Base-by-base conservation (phyloP, 2,888 invertebrate genomes). In the Drosophila mimetica region DNA sequence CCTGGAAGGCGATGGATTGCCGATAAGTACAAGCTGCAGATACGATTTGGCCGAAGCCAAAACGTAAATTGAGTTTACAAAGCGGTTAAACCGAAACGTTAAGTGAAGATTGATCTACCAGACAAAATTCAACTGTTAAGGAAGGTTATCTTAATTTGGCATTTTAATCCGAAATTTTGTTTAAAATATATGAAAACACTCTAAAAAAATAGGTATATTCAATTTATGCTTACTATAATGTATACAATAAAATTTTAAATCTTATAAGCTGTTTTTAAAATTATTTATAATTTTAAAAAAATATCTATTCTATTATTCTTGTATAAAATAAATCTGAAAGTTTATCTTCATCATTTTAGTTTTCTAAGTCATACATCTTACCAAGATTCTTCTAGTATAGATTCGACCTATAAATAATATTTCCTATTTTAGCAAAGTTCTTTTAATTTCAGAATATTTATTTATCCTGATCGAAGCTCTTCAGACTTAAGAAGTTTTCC, bases 61-160 rank as follows among this genome's bases (percentile, higher is more conserved):
- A 75, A 50, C 22, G 61, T 42, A 77, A 83, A 83, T 79, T 79
- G 60, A 73, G 72, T 58, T 64, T 55, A 79, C 66, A 63, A 39
- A 63, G 60, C 14, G 8, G 16, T 22, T 48, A 8, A 36, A 34
- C 39, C 28, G 8, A 16, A 51, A 64, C 9, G 51, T 30, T 25
- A 65, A 65, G 8, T 52, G 32, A 32, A 60, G 60, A 60, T 59
- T 37, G 20, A 28, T 44, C 28, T 30, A 13, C 48, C 28, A 32
- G 28, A 9, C 6, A 13, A 30, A 44, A n/a, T 4, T 11, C 11
- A 16, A 39, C 11, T 18, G 39, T 34, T 34, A 34, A 34, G 6
- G 34, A 34, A 30, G 30, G 11, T n/a, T 34, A 34, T 34, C 34
- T 34, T 30, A 4, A 4, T 30, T 30, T 34, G n/a, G 34, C 7